phyloP scores from a whole-genome alignment of 2,113 vertebrate species.

The Paradoxurus hermaphroditus region DNA sequence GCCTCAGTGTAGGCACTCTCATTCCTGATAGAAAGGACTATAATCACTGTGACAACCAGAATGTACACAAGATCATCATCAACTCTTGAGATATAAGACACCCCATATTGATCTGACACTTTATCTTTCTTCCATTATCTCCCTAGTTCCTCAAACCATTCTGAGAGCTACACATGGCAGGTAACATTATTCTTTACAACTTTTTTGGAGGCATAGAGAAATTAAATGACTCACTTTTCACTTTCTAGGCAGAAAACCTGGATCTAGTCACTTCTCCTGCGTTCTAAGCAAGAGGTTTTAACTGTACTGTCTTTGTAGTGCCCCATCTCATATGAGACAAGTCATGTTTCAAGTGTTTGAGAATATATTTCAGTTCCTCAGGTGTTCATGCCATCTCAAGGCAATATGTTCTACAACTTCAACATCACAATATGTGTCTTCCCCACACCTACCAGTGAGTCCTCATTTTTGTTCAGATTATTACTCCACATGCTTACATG shows the following conservation, averaged over 20 bases:
- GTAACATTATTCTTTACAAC: not conserved
- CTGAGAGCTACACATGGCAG: not conserved
- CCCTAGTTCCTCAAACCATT: not conserved
- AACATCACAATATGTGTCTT: not conserved
- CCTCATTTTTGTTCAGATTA: not conserved
- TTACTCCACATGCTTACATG: not conserved
- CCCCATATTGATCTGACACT: not conserved
- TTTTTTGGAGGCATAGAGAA: not conserved
- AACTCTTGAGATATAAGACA: not conserved
- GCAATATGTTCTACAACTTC: not conserved
- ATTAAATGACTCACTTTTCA: not conserved
- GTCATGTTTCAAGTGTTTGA: not conserved
- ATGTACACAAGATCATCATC: not conserved
- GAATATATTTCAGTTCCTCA: not conserved
- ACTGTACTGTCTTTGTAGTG: not conserved
- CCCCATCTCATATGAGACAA: not conserved
- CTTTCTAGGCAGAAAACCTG: not conserved
- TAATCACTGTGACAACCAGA: conserved; percentile 20
- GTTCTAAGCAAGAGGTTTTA: not conserved
- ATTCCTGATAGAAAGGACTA: conserved; percentile 6
- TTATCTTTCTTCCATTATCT: conserved; percentile 9
- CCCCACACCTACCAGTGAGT: not conserved
- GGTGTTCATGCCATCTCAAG: not conserved
- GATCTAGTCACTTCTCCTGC: not conserved
- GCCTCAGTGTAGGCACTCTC: not conserved